Percentiles rank a stretch among this genome's conserved stretches.
phyloP scores from a whole-genome alignment of 35 echinoderm and acorn worm species.

The Chiridota heheva region DNA sequence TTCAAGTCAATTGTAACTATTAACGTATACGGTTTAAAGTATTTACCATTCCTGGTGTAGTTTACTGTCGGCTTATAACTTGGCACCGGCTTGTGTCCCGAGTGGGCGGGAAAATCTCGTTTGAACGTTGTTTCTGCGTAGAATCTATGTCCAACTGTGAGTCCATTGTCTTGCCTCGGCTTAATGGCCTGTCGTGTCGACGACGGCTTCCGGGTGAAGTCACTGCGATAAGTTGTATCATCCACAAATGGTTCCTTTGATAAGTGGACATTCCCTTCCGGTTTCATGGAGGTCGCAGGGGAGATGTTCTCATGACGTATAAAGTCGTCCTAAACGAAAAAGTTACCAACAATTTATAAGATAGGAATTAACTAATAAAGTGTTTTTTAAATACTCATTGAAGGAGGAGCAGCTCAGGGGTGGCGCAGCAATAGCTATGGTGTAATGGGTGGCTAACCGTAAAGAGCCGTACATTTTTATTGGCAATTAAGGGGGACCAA shows the following conservation, averaged over 20 bases:
- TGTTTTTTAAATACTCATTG: not conserved
- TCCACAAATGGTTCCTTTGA: constrained; percentile 65
- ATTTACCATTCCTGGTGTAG: constrained; percentile 60
- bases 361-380: not conserved
- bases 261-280: constrained; percentile 45
- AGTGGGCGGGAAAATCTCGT: constrained; percentile 68
- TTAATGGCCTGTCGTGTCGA: constrained; percentile 39
- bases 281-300: constrained; percentile 69
- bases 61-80: constrained; percentile 81
- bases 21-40: too few relatives aligned
- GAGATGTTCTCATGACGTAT: constrained; percentile 66
- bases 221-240: constrained; percentile 60
- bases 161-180: constrained; percentile 30
- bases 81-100: constrained; percentile 37
- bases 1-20: too few relatives aligned
- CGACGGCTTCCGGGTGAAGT: constrained; percentile 73
- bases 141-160: constrained; percentile 38
- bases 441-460: not conserved
- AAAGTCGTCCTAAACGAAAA: constrained; percentile 71
- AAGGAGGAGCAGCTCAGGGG: not conserved
- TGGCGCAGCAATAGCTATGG: not conserved
- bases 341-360: not conserved
- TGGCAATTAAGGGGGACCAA: not conserved
- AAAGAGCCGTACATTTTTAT: not conserved
- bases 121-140: constrained; percentile 70